Base-by-base conservation (phyloP, 2,113 vertebrate species). In the Zapus hudsonius region DNA sequence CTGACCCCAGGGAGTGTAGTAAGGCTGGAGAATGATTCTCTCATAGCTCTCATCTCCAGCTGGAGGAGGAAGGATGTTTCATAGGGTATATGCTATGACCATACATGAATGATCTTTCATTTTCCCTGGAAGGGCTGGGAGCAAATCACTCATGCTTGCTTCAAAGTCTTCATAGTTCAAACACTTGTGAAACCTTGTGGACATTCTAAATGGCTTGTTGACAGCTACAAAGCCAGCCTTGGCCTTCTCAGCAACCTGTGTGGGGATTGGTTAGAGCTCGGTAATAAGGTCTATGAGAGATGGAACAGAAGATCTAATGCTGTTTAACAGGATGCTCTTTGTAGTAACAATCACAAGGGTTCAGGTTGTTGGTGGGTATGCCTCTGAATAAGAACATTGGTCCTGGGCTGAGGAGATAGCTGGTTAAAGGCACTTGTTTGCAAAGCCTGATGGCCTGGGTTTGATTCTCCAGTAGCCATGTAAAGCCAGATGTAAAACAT, bases 81-180 rank as follows among this genome's bases (percentile, higher is more conserved):
- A 87, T 36, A 3, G 33, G 38, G 59, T 19, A 0, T 44, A 63
- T 13, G 10, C 76, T 36, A 36, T 38, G 73, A 82, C 16, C 47
- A 63, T 78, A 16, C 27, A 64, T 90, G 47, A 91, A 40, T 33
- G n/a, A 42, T 85, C 73, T 67, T 16, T n/a, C 36, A 12, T 66
- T 59, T 95, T 87, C 95, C 79, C 80, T 70, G 52, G 47, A 87
- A 87, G 64, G 17, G 0, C 91, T 84, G 47, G 74, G 61, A 40
- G 13, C 38, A 61, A n/a, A 69, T 55, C 29, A 27, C 1, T 29
- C 47, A 55, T 1, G 15, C 25, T 72, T 55, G 27, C 20, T 55
- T 78, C 42, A 33, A 33, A 36, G 36, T 31, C 67, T 52, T 91
- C 75, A n/a, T 83, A 6, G 23, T 76, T 31, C 29, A 66, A 29